phyloP scores from a whole-genome alignment of 2,113 vertebrate genomes.

The Leucopsar rothschildi region DNA sequence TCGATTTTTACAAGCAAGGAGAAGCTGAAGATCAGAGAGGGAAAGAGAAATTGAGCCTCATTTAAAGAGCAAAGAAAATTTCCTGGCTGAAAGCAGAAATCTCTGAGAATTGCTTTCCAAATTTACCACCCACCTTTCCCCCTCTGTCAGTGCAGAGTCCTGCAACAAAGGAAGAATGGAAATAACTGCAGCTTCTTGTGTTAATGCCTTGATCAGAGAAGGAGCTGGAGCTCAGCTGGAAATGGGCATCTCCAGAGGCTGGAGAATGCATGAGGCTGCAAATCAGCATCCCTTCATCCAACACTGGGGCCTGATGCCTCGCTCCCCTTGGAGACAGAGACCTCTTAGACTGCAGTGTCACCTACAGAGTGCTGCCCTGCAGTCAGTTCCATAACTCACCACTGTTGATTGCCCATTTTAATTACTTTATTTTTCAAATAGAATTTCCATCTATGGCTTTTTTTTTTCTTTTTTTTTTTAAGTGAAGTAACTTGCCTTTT shows the following conservation, averaged over 20 bases:
- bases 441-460: rapidly evolving
- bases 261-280: neutral
- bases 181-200: neutral
- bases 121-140: neutral
- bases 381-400: neutral
- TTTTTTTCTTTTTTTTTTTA: neutral
- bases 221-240: neutral
- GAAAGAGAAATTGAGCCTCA: neutral
- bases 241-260: neutral
- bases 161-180: neutral
- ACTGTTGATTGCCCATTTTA: neutral
- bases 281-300: neutral
- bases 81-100: neutral
- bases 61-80: neutral
- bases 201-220: neutral
- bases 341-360: neutral
- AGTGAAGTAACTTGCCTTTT: neutral
- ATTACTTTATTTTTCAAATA: neutral
- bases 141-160: neutral
- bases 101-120: neutral
- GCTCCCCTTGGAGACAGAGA: neutral
- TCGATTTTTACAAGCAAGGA: neutral
- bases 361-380: neutral
- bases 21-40: neutral
- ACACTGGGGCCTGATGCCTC: neutral